These are phyloP conservation scores for Drosophila sproati DNA, from an alignment of 1,140 invertebrate species.

Conservation along the genomic window DNA sequence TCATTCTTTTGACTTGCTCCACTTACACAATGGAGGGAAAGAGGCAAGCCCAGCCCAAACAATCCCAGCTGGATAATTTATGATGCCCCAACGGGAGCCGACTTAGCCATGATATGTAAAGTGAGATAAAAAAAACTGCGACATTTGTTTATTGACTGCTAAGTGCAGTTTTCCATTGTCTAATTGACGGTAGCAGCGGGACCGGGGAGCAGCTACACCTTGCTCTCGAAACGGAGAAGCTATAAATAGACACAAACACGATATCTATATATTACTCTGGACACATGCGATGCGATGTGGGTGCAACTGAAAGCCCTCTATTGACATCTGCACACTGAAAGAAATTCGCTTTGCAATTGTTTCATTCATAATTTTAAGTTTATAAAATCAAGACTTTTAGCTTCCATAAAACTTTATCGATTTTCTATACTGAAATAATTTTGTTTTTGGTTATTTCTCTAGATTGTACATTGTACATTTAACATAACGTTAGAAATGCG, in stretches of 20 bases:
- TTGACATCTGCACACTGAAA: constrained; percentile 14
- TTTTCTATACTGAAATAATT: too few species aligned
- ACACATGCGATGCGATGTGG: constrained; percentile 21
- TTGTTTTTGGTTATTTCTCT: too few species aligned
- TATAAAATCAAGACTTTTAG: background rate
- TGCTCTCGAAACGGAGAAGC: constrained; percentile 3
- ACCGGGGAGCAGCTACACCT: constrained; percentile 48
- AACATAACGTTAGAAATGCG: too few species aligned
- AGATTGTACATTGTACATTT: too few species aligned
- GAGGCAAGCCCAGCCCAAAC: constrained; percentile 54
- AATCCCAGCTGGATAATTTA: background rate
- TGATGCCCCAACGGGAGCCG: constrained; percentile 17
- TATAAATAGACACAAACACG: constrained; percentile 67
- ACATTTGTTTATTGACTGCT: constrained; percentile 70
- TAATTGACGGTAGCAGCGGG: constrained; percentile 51
- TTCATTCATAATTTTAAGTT: background rate
- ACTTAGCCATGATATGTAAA: constrained; percentile 52
- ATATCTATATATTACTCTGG: constrained; percentile 56
- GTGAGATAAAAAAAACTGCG: constrained; percentile 50
- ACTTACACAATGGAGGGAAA: background rate
- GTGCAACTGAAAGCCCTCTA: constrained; percentile 4
- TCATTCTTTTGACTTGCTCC: too few species aligned
- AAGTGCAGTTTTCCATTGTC: constrained; percentile 41
- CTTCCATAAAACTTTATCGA: too few species aligned
- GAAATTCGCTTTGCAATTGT: background rate